These are phyloP conservation scores for Corythoichthys intestinalis DNA, from an alignment of 2,113 vertebrate genomes.

Conservation along the genomic window DNA sequence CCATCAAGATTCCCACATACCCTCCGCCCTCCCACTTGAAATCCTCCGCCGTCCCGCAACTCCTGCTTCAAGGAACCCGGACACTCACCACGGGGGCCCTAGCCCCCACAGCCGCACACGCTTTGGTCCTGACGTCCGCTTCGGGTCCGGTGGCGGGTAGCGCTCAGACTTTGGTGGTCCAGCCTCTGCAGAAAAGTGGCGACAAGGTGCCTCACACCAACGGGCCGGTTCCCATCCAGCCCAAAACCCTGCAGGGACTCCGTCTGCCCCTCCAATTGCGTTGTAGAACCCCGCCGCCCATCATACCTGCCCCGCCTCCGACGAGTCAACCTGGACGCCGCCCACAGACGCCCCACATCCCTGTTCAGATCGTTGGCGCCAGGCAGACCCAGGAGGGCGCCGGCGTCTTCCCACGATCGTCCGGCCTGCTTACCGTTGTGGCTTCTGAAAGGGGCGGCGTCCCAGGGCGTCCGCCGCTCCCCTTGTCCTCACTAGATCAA, in stretches of 20 bases:
- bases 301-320: conserved; percentile 66
- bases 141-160: conserved; percentile 39
- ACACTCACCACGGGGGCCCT: conserved; percentile 61
- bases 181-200: conserved; percentile 82
- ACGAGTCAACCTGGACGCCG: conserved; percentile 59
- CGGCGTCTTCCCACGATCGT: conserved; percentile 57
- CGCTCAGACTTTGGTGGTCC: conserved; percentile 91
- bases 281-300: conserved; percentile 69
- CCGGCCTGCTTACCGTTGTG: conserved; percentile 66
- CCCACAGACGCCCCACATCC: conserved; percentile 80
- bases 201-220: conserved; percentile 55
- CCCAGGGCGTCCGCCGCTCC: conserved; percentile 55
- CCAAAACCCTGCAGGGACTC: conserved; percentile 78
- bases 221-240: conserved; percentile 86
- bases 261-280: conserved; percentile 69
- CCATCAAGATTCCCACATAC: conserved; percentile 72
- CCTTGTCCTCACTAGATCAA: conserved; percentile 61
- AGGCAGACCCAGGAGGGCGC: conserved; percentile 77
- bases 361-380: conserved; percentile 89
- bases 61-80: conserved; percentile 83
- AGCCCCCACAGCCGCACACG: conserved; percentile 57
- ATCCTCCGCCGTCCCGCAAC: conserved; percentile 77
- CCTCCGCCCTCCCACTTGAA: conserved; percentile 71
- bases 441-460: conserved; percentile 56
- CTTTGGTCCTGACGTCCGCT: conserved; percentile 68